These are phyloP conservation scores for Lysandra bellargus DNA, from an alignment of 2,888 invertebrate species.

Conservation along the genomic window DNA sequence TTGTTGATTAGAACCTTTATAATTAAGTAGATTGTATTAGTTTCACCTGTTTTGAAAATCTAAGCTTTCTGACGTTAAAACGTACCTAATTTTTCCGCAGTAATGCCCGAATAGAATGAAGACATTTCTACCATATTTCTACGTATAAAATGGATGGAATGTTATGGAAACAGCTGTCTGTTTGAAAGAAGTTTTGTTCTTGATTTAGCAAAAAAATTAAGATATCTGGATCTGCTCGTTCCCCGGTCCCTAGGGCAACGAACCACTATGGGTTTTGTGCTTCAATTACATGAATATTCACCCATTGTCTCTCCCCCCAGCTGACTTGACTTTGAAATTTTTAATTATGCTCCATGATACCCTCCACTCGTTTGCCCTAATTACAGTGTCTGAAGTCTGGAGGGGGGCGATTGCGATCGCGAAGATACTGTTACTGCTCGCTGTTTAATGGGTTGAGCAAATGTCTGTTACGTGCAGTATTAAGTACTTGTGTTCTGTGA, in stretches of 20 bases:
- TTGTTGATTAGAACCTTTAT: no score
- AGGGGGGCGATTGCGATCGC: conserved; percentile 33
- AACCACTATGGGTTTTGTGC: conserved; percentile 47
- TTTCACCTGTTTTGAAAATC: no score
- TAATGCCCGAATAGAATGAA: no score
- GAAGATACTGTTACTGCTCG: neutral
- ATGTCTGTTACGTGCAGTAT: neutral
- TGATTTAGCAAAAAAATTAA: neutral
- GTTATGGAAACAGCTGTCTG: neutral
- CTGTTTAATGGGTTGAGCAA: neutral
- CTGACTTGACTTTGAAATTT: conserved; percentile 46
- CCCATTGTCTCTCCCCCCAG: conserved; percentile 50
- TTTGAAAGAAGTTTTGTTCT: neutral
- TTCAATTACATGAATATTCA: conserved; percentile 66
- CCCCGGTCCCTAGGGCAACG: neutral
- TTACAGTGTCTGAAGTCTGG: conserved; percentile 27
- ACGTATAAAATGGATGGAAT: no score
- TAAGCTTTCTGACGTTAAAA: no score
- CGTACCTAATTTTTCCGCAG: no score
- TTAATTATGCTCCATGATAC: conserved; percentile 42
- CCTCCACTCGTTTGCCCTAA: conserved; percentile 24
- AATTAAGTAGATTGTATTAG: no score
- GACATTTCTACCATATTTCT: no score
- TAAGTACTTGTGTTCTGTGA: no score
- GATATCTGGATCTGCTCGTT: neutral